These are phyloP conservation scores for Morpho deidamia DNA, from an alignment of 2,888 invertebrate genomes.

Conservation along the genomic window DNA sequence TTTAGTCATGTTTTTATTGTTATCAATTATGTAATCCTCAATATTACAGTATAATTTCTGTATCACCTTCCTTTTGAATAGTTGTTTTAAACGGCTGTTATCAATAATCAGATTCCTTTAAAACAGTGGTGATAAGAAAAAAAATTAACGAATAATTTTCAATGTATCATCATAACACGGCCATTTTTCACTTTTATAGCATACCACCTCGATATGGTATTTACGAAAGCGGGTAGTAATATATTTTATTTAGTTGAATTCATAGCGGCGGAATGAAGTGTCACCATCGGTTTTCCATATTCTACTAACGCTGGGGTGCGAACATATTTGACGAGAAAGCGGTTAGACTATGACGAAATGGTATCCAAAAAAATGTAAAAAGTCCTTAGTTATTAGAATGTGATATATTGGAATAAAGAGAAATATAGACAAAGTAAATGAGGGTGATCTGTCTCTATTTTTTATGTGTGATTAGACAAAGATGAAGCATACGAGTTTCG, in stretches of 20 bases:
- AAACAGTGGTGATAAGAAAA: too few relatives aligned
- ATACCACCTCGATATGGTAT: constrained; percentile 1
- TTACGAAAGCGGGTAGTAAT: constrained; percentile 1
- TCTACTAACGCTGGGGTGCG: constrained; percentile 2
- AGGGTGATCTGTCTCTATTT: not conserved
- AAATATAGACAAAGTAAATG: not conserved
- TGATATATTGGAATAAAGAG: not conserved
- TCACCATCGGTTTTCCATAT: constrained; percentile 20
- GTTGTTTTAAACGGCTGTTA: too few relatives aligned
- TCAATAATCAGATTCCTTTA: too few relatives aligned
- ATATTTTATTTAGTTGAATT: constrained; percentile 18
- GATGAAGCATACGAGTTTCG: too few relatives aligned
- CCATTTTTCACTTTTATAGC: constrained; percentile 4
- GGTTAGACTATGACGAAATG: not conserved
- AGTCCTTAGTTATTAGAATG: not conserved
- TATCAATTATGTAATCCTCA: too few relatives aligned
- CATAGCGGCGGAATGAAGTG: constrained; percentile 14
- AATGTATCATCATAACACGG: not conserved
- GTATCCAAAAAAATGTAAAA: not conserved
- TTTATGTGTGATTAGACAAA: too few relatives aligned
- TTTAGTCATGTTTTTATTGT: too few relatives aligned
- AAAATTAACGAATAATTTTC: not conserved
- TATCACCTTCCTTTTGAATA: too few relatives aligned
- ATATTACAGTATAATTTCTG: too few relatives aligned
- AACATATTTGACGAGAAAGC: not conserved